Conservation (phyloP, 2,888 invertebrate species). For the Hypomecis punctinalis region DNA sequence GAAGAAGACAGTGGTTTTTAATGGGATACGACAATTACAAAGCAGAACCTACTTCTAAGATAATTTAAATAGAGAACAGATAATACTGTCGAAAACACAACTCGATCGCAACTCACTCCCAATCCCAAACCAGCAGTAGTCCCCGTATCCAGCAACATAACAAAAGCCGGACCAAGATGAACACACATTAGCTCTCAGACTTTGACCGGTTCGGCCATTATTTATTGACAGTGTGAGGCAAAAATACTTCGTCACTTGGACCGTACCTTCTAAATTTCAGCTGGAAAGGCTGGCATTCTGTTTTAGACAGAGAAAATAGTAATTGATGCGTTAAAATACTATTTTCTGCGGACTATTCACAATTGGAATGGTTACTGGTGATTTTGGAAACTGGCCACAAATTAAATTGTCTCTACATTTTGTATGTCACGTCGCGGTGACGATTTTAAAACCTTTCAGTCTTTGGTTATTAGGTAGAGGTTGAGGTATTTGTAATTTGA, state of each 20-base stretch:
- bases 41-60: too few relatives aligned
- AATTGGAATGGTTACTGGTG: neutral
- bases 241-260: conserved; percentile 71
- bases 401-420: too few relatives aligned
- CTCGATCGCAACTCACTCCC: conserved; percentile 11
- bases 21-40: too few relatives aligned
- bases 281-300: conserved; percentile 4
- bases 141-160: conserved; percentile 50
- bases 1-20: too few relatives aligned
- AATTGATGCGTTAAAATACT: conserved; percentile 37
- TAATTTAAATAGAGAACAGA: neutral
- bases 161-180: conserved; percentile 70
- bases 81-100: too few relatives aligned
- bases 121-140: conserved; percentile 46
- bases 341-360: conserved; percentile 7
- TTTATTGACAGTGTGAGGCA: conserved; percentile 72
- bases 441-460: too few relatives aligned
- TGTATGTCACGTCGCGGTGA: too few relatives aligned
- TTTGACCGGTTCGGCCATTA: conserved; percentile 69
- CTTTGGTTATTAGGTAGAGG: too few relatives aligned
- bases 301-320: conserved; percentile 29
- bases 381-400: neutral
- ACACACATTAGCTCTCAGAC: conserved; percentile 79
- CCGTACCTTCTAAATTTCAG: conserved; percentile 42
- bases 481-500: too few relatives aligned